Evolutionary conservation across 2,113 vertebrate genomes (phyloP).

Genomic region (Vulpes lagopus): DNA sequence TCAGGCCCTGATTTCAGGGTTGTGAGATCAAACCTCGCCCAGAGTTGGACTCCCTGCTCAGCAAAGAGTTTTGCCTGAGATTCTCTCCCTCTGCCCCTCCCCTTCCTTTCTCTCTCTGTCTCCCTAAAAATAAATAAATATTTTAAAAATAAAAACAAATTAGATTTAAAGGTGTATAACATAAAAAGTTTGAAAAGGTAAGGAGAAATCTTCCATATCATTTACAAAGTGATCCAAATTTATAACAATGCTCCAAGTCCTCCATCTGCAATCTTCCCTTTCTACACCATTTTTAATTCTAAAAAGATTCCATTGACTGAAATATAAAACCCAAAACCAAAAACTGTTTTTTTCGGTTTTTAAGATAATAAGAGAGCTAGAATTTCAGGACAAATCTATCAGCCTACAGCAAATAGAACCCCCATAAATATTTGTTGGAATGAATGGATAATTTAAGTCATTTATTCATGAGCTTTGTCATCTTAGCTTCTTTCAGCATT

Average conservation of each 20-base stretch:
- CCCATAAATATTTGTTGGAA: conserved; percentile 29
- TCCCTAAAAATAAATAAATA: not conserved
- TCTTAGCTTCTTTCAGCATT: conserved; percentile 15
- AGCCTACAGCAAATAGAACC: not conserved
- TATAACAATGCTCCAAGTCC: not conserved
- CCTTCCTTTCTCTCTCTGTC: no score
- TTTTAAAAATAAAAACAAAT: conserved; percentile 32
- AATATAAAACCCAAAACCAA: conserved; percentile 37
- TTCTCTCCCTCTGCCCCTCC: not conserved
- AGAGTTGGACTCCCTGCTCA: not conserved
- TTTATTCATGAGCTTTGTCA: conserved; percentile 17
- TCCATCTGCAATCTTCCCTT: conserved; percentile 1
- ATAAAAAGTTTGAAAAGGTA: conserved; percentile 17
- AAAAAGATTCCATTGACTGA: conserved; percentile 49
- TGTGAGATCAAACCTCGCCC: not conserved
- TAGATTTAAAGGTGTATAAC: not conserved
- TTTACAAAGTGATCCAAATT: conserved; percentile 39
- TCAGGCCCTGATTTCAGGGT: not conserved
- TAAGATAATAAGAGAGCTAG: conserved; percentile 1
- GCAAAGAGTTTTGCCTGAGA: not conserved
- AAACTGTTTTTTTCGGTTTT: not conserved
- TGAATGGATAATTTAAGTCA: conserved; percentile 38
- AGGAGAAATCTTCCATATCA: not conserved
- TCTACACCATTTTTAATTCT: conserved; percentile 30
- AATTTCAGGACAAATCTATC: not conserved